These are phyloP conservation scores for Acanthurus leucopareius DNA, from an alignment of 2,797 vertebrate species.

Conservation along the genomic window DNA sequence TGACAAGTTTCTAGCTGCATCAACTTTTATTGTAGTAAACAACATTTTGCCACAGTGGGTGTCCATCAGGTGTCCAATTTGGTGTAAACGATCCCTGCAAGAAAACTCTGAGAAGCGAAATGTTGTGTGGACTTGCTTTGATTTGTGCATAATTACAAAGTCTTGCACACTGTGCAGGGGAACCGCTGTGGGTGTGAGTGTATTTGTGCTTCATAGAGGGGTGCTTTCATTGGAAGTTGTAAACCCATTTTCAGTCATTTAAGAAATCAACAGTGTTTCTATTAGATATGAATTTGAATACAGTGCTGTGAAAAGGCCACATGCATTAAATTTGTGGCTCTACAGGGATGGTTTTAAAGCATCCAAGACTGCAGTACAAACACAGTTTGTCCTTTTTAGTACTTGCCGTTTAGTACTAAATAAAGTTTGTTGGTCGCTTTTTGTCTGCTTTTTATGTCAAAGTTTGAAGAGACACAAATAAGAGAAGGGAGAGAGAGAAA, in stretches of 20 bases:
- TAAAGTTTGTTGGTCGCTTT: neutral
- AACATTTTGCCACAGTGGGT: constrained; percentile 36
- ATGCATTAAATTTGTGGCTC: constrained; percentile 17
- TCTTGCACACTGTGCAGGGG: constrained; percentile 1
- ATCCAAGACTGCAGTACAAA: neutral
- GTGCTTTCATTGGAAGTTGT: constrained; percentile 31
- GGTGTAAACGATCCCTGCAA: constrained; percentile 30
- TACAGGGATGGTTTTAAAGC: neutral
- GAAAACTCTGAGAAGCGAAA: constrained; percentile 15
- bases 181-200: neutral
- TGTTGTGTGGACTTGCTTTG: constrained; percentile 17
- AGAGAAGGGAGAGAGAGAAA: neutral
- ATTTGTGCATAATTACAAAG: no score
- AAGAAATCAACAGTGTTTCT: constrained; percentile 30
- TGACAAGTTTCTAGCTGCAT: neutral
- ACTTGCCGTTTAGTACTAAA: constrained; percentile 2
- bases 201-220: constrained; percentile 4
- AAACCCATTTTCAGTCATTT: constrained; percentile 36
- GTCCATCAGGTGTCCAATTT: constrained; percentile 55
- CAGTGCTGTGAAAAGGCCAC: constrained; percentile 21
- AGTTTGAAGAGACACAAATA: constrained; percentile 13
- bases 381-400: neutral
- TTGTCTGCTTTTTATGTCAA: constrained; percentile 4
- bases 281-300: constrained; percentile 15
- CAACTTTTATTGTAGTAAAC: constrained; percentile 32